These are phyloP conservation scores for Drosophila pseudotakahashii DNA, from an alignment of 2,888 invertebrate species.

Conservation along the genomic window DNA sequence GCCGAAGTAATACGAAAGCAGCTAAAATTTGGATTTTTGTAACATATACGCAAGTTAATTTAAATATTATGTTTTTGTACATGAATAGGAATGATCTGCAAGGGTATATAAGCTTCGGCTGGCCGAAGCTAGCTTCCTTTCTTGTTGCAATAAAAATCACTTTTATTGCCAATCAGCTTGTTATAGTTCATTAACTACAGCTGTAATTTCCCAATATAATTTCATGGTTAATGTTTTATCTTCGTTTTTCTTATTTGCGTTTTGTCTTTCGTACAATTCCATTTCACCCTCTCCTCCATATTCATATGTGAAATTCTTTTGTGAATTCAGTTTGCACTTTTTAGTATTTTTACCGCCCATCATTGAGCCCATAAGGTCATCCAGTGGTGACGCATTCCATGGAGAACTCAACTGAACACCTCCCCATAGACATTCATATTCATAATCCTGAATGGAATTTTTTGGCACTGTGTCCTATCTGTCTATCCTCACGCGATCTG, in stretches of 20 bases:
- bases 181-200: background rate
- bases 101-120: too few species aligned
- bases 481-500: constrained; percentile 37
- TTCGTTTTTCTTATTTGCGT: background rate
- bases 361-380: constrained; percentile 22
- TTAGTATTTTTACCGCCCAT: background rate
- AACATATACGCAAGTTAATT: too few species aligned
- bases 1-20: too few species aligned
- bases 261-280: background rate
- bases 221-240: background rate
- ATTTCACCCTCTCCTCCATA: background rate
- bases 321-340: background rate
- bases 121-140: too few species aligned
- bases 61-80: too few species aligned
- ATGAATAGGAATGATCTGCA: too few species aligned
- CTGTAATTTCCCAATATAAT: background rate
- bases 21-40: too few species aligned
- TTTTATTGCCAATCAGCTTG: background rate
- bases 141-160: background rate
- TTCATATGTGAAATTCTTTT: background rate
- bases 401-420: constrained; percentile 26
- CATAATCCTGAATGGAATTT: constrained; percentile 43
- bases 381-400: constrained; percentile 15
- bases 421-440: constrained; percentile 13
- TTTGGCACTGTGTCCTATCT: constrained; percentile 38